Evolutionary conservation across 2,888 invertebrate species (phyloP).

Genomic region (Dusona sp.): DNA sequence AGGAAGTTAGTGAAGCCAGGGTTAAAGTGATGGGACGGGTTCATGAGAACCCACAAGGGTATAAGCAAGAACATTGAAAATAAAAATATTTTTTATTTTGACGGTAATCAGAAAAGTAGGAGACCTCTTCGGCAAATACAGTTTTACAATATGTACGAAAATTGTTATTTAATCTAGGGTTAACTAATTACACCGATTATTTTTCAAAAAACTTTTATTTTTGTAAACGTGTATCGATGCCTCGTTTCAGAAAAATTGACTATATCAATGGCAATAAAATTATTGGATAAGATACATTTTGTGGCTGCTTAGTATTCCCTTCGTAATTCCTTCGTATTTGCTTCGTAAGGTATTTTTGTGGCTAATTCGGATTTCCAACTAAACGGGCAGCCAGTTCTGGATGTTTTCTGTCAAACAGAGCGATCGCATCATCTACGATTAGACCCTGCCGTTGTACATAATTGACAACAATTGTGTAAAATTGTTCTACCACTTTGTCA

Average conservation of each 20-base stretch:
- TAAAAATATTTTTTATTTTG: too few relatives aligned
- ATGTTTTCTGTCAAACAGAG: neutral
- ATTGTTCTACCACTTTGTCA: neutral
- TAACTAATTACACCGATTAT: neutral
- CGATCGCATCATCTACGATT: neutral
- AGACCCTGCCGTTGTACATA: neutral
- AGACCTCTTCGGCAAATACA: neutral
- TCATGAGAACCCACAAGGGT: too few relatives aligned
- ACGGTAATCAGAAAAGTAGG: too few relatives aligned
- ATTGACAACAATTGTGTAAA: neutral
- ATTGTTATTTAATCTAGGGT: too few relatives aligned
- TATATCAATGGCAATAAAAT: neutral
- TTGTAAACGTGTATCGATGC: neutral
- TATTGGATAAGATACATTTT: neutral
- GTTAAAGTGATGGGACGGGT: too few relatives aligned
- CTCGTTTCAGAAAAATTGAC: neutral
- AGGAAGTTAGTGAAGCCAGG: too few relatives aligned
- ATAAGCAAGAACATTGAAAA: too few relatives aligned
- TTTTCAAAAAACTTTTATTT: neutral
- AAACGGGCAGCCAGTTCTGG: neutral
- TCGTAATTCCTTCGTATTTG: too few relatives aligned
- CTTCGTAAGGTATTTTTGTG: too few relatives aligned
- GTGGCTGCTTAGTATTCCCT: neutral
- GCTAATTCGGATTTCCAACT: neutral
- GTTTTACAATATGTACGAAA: too few relatives aligned